Evolutionary conservation across 2,888 invertebrate species (phyloP).

Genomic region (Mylabris sibirica): DNA sequence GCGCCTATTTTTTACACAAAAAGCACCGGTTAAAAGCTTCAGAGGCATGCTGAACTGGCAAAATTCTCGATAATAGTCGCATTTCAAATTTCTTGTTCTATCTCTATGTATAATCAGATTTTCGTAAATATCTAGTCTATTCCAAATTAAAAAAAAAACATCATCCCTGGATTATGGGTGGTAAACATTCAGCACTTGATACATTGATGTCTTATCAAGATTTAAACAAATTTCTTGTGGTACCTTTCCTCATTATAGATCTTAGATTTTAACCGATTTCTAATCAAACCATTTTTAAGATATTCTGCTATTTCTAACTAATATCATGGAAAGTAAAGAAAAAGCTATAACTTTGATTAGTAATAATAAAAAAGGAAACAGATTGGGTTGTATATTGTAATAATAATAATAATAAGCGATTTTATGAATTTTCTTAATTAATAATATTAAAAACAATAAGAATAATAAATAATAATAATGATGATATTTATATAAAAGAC

Average conservation of each 20-base stretch:
- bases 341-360: neutral
- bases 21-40: too few relatives aligned
- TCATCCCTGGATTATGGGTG: too few relatives aligned
- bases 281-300: slow-evolving; percentile 2
- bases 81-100: too few relatives aligned
- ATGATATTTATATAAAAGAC: slow-evolving; percentile 13
- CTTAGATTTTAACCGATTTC: slow-evolving; percentile 3
- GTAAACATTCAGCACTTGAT: slow-evolving; percentile 13
- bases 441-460: neutral
- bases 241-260: slow-evolving; percentile 13
- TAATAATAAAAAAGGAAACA: neutral
- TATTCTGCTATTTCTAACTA: slow-evolving; percentile 8
- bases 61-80: too few relatives aligned
- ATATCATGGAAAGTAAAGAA: neutral
- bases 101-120: neutral
- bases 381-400: neutral
- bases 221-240: slow-evolving; percentile 12
- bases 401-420: neutral
- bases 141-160: too few relatives aligned
- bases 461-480: neutral
- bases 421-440: neutral
- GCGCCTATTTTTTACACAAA: too few relatives aligned
- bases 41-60: too few relatives aligned
- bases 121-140: neutral
- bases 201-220: slow-evolving; percentile 15